phyloP scores from a whole-genome alignment of 2,888 invertebrate species.

The Netelia inedita region DNA sequence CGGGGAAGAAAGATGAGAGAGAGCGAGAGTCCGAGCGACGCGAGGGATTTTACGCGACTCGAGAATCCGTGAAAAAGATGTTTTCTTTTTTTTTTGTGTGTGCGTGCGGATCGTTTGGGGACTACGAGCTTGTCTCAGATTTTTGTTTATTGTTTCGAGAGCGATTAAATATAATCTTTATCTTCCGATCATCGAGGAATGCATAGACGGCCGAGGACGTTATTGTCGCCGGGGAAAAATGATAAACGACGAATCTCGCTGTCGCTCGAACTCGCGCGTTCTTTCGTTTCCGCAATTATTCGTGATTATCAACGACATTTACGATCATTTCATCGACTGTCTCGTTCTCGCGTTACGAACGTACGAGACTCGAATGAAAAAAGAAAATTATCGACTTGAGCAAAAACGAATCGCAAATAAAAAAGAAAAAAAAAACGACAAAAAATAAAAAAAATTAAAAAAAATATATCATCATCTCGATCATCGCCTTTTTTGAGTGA shows the following conservation, averaged over 20 bases:
- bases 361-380: conserved; percentile 35
- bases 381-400: conserved; percentile 1
- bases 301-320: conserved; percentile 6
- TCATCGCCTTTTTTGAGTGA: too few relatives aligned
- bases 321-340: too few relatives aligned
- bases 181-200: conserved; percentile 56
- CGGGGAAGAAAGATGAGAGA: conserved; percentile 33
- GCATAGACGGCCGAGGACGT: conserved; percentile 31
- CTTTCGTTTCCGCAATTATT: conserved; percentile 1
- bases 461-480: too few relatives aligned
- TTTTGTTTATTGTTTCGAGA: conserved; percentile 20
- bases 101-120: conserved; percentile 40
- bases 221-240: background rate
- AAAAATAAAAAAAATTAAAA: too few relatives aligned
- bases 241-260: conserved; percentile 24
- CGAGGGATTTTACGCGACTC: conserved; percentile 5
- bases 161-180: conserved; percentile 25
- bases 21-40: conserved; percentile 17
- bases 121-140: background rate
- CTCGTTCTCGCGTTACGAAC: background rate
- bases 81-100: conserved; percentile 52
- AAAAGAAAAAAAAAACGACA: too few relatives aligned
- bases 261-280: background rate
- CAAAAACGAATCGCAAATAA: conserved; percentile 40
- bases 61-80: conserved; percentile 50